A percentile compares a stretch with the other conserved stretches of the same genome.
These are phyloP conservation scores for Saturnia japonica DNA, from an alignment of 2,888 invertebrate species.

Conservation along the genomic window DNA sequence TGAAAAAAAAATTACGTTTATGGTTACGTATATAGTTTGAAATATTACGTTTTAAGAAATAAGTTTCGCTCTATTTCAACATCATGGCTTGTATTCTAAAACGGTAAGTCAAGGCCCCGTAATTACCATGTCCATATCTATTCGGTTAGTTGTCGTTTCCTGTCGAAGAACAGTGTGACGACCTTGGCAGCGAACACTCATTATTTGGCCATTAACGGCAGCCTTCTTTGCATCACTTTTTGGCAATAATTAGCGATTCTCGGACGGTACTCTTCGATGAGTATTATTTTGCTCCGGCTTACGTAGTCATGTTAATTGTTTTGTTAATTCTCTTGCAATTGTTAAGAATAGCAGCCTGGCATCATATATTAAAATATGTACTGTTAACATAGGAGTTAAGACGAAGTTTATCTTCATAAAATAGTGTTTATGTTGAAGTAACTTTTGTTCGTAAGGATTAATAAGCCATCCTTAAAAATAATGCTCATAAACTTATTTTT, in stretches of 20 bases:
- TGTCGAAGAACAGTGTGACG: conserved; percentile 64
- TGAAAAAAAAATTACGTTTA: background rate
- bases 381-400: background rate
- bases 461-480: too few species aligned
- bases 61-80: conserved; percentile 53
- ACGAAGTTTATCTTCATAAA: too few species aligned
- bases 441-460: too few species aligned
- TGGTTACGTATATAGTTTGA: background rate
- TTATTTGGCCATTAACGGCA: conserved; percentile 74
- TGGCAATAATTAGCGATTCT: conserved; percentile 61
- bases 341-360: background rate
- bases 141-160: conserved; percentile 73
- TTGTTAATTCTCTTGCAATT: conserved; percentile 1
- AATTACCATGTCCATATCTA: conserved; percentile 78
- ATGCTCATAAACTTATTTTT: too few species aligned
- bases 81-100: conserved; percentile 73
- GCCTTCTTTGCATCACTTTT: conserved; percentile 68
- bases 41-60: conserved; percentile 25
- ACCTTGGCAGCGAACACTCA: conserved; percentile 74
- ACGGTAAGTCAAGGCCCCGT: conserved; percentile 77
- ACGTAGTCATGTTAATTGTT: background rate
- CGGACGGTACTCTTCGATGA: conserved; percentile 33
- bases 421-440: too few species aligned
- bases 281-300: conserved; percentile 28
- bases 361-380: background rate